A percentile compares a stretch with the other conserved stretches of the same genome.
Evolutionary conservation across 2,113 vertebrate species (phyloP).

Genomic region (Jacana jacana): DNA sequence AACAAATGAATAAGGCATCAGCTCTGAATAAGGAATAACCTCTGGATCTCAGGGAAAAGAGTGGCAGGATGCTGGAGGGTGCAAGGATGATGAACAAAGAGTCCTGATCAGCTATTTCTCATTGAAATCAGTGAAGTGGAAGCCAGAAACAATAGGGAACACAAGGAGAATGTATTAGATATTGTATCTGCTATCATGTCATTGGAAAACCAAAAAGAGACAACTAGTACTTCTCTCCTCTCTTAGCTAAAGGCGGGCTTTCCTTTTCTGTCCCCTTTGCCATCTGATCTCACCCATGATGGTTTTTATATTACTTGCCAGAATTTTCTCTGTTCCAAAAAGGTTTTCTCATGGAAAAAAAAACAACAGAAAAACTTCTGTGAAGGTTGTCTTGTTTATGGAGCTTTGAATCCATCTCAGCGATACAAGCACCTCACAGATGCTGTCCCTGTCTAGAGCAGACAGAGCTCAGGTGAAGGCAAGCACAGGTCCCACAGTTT

Average conservation of each 20-base stretch:
- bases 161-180: background rate
- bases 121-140: background rate
- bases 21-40: background rate
- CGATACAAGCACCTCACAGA: background rate
- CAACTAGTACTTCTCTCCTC: background rate
- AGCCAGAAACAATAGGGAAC: background rate
- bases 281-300: background rate
- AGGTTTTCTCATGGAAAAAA: background rate
- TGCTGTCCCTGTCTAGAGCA: background rate
- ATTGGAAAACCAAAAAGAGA: background rate
- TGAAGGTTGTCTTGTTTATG: background rate
- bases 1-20: background rate
- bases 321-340: background rate
- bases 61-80: background rate
- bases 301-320: background rate
- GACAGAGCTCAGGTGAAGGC: background rate
- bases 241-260: background rate
- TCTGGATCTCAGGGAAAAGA: background rate
- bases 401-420: background rate
- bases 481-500: background rate
- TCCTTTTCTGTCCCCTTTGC: background rate
- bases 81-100: background rate
- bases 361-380: background rate
- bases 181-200: fast-evolving
- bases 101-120: background rate